phyloP scores from a whole-genome alignment of 2,797 vertebrate genomes.

The Sciurus carolinensis region DNA sequence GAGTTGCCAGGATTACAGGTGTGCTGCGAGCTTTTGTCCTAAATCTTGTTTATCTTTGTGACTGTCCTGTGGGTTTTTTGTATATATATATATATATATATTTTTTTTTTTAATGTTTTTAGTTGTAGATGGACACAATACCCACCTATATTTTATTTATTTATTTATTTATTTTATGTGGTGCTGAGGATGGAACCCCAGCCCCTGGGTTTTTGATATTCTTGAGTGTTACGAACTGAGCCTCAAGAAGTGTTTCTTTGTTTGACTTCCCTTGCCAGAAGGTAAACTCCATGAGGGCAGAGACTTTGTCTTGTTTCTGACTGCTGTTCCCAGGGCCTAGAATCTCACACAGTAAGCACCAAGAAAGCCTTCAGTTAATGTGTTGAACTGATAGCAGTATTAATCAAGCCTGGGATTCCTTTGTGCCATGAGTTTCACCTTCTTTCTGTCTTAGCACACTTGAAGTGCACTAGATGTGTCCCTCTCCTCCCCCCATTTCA shows the following conservation, averaged over 20 bases:
- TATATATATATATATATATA: too few relatives aligned
- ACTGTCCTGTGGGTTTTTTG: background rate
- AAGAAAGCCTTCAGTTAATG: background rate
- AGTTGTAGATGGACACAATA: too few relatives aligned
- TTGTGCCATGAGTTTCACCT: background rate
- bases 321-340: background rate
- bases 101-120: too few relatives aligned
- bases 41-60: background rate
- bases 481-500: background rate
- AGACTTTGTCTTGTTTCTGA: background rate
- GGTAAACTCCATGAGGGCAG: background rate
- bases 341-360: too few relatives aligned
- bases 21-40: background rate
- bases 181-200: too few relatives aligned
- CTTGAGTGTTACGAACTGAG: background rate
- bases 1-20: too few relatives aligned
- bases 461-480: background rate
- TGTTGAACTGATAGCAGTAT: too few relatives aligned
- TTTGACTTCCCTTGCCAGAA: background rate
- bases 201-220: background rate
- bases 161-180: too few relatives aligned
- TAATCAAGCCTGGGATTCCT: background rate
- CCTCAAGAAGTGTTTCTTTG: background rate
- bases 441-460: background rate
- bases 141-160: too few relatives aligned